Evolutionary conservation across 2,888 invertebrate genomes (phyloP).

Genomic region (Malachius bipustulatus): DNA sequence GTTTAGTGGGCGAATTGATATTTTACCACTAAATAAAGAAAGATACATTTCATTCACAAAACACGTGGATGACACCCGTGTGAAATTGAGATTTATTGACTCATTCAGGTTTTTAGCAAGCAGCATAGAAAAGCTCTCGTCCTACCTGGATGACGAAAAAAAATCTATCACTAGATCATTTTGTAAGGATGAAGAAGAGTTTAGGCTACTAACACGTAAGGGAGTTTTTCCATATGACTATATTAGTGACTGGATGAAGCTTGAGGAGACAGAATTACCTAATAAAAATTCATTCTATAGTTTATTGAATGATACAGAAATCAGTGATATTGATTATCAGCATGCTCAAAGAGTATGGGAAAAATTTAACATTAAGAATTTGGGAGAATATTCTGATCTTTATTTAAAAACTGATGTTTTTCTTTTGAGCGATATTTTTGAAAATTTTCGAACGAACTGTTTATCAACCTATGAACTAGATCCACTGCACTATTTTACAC

Average conservation of each 20-base stretch:
- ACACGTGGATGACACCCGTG: neutral
- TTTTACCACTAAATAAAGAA: conserved; percentile 18
- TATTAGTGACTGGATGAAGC: conserved; percentile 19
- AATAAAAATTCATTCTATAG: conserved; percentile 20
- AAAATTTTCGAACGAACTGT: conserved; percentile 26
- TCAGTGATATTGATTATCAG: conserved; percentile 23
- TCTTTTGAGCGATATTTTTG: conserved; percentile 28
- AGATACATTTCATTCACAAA: conserved; percentile 6
- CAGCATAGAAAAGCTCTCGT: neutral
- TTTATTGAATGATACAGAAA: conserved; percentile 17
- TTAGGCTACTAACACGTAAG: conserved; percentile 20
- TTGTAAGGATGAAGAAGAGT: conserved; percentile 12
- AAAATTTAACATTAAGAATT: conserved; percentile 22
- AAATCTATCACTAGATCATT: conserved; percentile 5
- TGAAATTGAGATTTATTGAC: neutral
- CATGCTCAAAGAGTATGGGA: conserved; percentile 29
- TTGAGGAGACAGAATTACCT: conserved; percentile 21
- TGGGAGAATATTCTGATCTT: conserved; percentile 29
- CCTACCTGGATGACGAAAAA: too few species aligned
- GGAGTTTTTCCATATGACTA: conserved; percentile 27
- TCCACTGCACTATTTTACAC: conserved; percentile 23
- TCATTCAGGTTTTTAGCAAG: conserved; percentile 1
- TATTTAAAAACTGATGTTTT: conserved; percentile 30
- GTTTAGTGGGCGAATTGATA: conserved; percentile 1
- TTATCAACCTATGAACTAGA: conserved; percentile 25